A percentile compares a stretch with the other conserved stretches of the same genome.
These are phyloP conservation scores for Halcyon chelicuti DNA, from an alignment of 2,797 vertebrate genomes.

Conservation along the genomic window DNA sequence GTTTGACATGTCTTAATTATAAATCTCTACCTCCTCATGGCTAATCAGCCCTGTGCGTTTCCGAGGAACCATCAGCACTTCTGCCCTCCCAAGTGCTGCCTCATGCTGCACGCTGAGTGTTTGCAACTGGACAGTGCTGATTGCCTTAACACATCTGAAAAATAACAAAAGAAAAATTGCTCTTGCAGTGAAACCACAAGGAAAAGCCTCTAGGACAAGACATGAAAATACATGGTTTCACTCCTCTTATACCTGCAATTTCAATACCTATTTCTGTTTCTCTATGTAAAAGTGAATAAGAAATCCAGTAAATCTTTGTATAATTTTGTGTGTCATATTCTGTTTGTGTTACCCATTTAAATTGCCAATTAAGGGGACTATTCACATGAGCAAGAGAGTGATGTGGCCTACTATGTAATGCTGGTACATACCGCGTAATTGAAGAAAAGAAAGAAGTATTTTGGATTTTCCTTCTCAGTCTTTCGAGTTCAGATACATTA, in stretches of 20 bases:
- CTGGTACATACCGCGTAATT: neutral
- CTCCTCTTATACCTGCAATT: neutral
- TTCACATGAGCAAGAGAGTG: neutral
- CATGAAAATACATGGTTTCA: neutral
- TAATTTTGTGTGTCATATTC: neutral
- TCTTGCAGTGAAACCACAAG: neutral
- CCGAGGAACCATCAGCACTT: neutral
- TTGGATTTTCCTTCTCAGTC: neutral
- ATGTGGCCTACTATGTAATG: neutral
- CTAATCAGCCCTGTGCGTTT: neutral
- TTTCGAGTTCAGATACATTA: neutral
- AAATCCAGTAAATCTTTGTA: neutral
- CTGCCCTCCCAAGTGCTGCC: neutral
- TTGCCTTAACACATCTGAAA: constrained; percentile 56
- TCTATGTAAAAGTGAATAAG: neutral
- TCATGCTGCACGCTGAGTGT: neutral
- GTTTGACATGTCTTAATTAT: constrained; percentile 5
- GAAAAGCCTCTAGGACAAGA: constrained; percentile 26
- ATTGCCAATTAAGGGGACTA: constrained; percentile 29
- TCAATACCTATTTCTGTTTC: neutral
- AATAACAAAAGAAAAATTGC: constrained; percentile 46
- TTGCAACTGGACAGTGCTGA: neutral
- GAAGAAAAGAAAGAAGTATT: neutral
- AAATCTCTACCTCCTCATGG: neutral
- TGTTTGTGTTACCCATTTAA: constrained; percentile 31